Evolutionary conservation across 2,888 invertebrate genomes (phyloP).

Genomic region (Acanthosepion lycidas): DNA sequence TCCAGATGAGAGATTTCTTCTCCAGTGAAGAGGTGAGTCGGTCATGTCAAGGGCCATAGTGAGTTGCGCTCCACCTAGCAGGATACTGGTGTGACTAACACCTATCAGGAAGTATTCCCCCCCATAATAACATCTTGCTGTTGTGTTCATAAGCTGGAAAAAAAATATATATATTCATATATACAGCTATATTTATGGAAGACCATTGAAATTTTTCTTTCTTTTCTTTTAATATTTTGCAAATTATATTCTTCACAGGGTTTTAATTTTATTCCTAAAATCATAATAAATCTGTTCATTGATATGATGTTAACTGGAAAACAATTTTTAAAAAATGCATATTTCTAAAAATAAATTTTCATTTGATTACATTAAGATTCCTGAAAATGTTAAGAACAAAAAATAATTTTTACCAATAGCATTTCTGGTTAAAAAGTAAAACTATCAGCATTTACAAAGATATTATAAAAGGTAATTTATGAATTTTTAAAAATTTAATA

Average conservation of each 20-base stretch:
- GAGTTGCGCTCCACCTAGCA: constrained; percentile 36
- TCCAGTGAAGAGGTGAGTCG: constrained; percentile 62
- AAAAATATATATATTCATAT: neutral
- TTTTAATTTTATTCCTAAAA: too few species aligned
- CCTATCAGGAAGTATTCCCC: constrained; percentile 47
- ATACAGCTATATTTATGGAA: constrained; percentile 35
- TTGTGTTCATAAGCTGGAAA: constrained; percentile 42
- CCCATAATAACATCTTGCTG: constrained; percentile 46
- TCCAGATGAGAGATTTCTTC: constrained; percentile 65
- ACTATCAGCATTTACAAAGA: neutral
- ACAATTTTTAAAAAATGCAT: too few species aligned
- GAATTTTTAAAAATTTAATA: neutral
- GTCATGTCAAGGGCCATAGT: constrained; percentile 48
- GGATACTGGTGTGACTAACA: constrained; percentile 59
- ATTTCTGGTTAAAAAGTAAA: neutral
- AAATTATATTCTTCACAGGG: neutral
- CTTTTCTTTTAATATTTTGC: neutral
- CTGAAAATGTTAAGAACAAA: neutral
- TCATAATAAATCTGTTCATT: too few species aligned
- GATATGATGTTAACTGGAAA: too few species aligned
- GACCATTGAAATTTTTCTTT: constrained; percentile 25
- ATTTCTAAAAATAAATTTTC: too few species aligned
- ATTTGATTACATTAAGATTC: neutral
- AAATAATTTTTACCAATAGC: neutral
- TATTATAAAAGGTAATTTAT: neutral